Evolutionary conservation across 2,113 vertebrate genomes (phyloP).

Genomic region (Phalacrocorax pelagicus): DNA sequence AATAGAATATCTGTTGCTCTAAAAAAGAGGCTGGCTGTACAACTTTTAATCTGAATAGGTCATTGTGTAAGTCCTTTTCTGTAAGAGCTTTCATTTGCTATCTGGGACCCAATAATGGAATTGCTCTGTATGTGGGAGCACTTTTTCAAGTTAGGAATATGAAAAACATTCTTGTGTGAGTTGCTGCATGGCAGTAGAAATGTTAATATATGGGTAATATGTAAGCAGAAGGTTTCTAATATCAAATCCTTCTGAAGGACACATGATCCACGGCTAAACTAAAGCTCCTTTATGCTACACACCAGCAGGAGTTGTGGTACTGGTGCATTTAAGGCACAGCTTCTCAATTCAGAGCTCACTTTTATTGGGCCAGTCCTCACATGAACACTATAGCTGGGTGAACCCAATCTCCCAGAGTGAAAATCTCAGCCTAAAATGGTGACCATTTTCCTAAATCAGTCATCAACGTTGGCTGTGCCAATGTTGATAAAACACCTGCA

Average conservation of each 20-base stretch:
- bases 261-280: rapidly evolving
- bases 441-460: neutral
- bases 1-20: neutral
- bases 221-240: neutral
- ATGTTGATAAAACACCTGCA: neutral
- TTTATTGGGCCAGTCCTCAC: neutral
- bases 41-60: constrained; percentile 2
- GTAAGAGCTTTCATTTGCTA: constrained; percentile 20
- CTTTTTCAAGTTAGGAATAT: neutral
- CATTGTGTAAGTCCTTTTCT: neutral
- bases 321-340: neutral
- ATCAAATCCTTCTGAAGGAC: neutral
- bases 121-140: neutral
- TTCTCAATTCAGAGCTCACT: neutral
- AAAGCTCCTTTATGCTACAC: neutral
- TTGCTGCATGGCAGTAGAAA: neutral
- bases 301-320: neutral
- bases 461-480: neutral
- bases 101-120: neutral
- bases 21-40: neutral
- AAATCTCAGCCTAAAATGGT: neutral
- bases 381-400: neutral
- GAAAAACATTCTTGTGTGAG: constrained; percentile 9
- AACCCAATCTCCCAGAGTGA: neutral
- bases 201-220: neutral